These are phyloP conservation scores for Dicerorhinus sumatrensis DNA, from an alignment of 2,113 vertebrate genomes.

Conservation along the genomic window DNA sequence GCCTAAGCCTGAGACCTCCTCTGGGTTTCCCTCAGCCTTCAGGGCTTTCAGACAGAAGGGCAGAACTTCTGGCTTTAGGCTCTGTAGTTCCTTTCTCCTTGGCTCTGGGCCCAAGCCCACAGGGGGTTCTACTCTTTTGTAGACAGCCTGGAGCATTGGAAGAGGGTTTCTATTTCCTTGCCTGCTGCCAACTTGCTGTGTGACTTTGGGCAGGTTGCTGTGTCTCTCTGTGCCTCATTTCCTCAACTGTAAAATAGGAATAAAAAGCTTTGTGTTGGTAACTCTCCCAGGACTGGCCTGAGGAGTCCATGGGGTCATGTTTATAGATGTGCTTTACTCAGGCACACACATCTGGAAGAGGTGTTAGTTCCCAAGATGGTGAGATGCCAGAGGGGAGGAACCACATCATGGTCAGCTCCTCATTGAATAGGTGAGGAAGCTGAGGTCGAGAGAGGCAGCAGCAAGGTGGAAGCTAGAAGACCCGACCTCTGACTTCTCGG, in stretches of 20 bases:
- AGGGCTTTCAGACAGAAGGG: not conserved
- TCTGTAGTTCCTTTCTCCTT: not conserved
- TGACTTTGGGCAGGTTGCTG: slow-evolving; percentile 27
- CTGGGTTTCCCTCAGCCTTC: not conserved
- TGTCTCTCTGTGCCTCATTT: slow-evolving; percentile 38
- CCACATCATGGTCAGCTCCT: not conserved
- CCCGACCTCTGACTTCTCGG: not conserved
- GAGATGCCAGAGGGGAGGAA: not conserved
- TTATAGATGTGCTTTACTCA: not conserved
- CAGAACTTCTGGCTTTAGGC: not conserved
- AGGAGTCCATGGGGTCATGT: not conserved
- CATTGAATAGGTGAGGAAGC: not conserved
- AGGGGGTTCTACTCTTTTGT: not conserved
- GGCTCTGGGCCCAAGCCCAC: not conserved
- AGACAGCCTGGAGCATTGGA: not conserved
- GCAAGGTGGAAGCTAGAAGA: not conserved
- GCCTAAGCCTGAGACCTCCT: not conserved
- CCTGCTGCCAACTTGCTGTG: slow-evolving; percentile 52
- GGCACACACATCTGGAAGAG: not conserved
- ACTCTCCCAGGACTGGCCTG: not conserved
- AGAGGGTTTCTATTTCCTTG: not conserved
- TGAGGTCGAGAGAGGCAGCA: not conserved
- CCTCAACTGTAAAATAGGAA: not conserved
- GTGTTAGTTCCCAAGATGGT: not conserved
- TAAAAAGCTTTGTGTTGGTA: not conserved